These are phyloP conservation scores for Poeciliopsis turneri DNA, from an alignment of 2,797 vertebrate genomes.

Conservation along the genomic window DNA sequence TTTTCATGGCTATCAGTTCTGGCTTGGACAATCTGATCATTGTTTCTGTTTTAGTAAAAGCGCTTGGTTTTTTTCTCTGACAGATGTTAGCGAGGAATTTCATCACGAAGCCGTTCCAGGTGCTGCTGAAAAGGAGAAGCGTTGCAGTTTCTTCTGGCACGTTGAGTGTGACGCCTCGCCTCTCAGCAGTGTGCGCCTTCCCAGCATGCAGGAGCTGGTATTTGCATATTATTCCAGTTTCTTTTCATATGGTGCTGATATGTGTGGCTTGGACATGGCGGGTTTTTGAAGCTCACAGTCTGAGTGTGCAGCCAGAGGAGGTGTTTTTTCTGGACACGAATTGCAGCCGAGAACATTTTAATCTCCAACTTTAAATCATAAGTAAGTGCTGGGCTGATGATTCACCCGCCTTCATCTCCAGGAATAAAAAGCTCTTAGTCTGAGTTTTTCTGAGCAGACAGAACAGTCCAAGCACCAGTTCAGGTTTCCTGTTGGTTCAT, in stretches of 20 bases:
- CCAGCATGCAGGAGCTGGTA: background rate
- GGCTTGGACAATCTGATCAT: background rate
- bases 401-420: constrained; percentile 15
- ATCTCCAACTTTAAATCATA: constrained; percentile 49
- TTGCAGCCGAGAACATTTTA: constrained; percentile 36
- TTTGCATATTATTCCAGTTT: constrained; percentile 1
- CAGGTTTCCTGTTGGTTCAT: background rate
- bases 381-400: constrained; percentile 38
- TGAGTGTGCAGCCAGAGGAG: background rate
- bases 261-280: background rate
- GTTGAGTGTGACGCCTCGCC: background rate
- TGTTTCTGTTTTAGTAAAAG: background rate
- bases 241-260: background rate
- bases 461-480: background rate
- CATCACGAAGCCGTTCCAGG: constrained; percentile 65
- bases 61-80: constrained; percentile 65
- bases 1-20: background rate
- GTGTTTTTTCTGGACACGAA: background rate
- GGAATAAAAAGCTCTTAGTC: constrained; percentile 28
- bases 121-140: constrained; percentile 30
- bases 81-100: constrained; percentile 79
- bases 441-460: background rate
- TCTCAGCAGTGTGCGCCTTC: background rate
- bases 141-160: background rate
- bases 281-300: background rate